Evolutionary conservation across 2,113 vertebrate genomes (phyloP), one percentile per base, ranked within the genome.

Genomic region (Atherinomorus stipes): DNA sequence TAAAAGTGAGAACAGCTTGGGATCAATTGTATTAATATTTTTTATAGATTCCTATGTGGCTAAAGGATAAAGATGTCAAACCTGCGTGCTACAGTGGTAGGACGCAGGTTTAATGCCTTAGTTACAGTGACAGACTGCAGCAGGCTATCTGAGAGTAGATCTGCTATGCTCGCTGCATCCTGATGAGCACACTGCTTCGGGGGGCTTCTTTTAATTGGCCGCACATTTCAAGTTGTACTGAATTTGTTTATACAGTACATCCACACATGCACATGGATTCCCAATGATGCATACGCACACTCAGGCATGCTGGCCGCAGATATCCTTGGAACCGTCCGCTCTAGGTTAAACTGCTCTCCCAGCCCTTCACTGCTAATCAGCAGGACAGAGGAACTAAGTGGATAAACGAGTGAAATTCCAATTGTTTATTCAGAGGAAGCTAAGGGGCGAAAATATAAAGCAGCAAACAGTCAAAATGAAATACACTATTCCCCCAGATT

Each of bases 131-230:
- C 76, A 73, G 70, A 78, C 74, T 73, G 72, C 67, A 73, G 85
- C 64, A 18, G 62, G 77, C 60, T 64, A 88, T 89, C 83, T 56
- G 71, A 61, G 63, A 73, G 82, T 47, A 65, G 75, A 85, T 86
- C 84, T 82, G 79, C 65, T 50, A 22, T 66, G 77, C 74, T 85
- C 74, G 22, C 80, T 73, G 90, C 90, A 88, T 90, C 75, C 76
- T 81, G 86, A 90, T 88, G 80, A 88, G 81, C 58, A 12, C 34
- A 3, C 71, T 77, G 76, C 85, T 88, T 77, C 75, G 65, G 83
- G 89, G 31, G 81, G 71, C 72, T 78, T 42, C 81, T 80, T 87
- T 80, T 87, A 91, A 92, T 91, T 90, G 86, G 88, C 73, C 64
- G 64, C 54, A 23, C 85, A 80, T 84, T 84, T 77, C 72, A 72